phyloP scores from a whole-genome alignment of 2,888 invertebrate species.

The Carabus problematicus region DNA sequence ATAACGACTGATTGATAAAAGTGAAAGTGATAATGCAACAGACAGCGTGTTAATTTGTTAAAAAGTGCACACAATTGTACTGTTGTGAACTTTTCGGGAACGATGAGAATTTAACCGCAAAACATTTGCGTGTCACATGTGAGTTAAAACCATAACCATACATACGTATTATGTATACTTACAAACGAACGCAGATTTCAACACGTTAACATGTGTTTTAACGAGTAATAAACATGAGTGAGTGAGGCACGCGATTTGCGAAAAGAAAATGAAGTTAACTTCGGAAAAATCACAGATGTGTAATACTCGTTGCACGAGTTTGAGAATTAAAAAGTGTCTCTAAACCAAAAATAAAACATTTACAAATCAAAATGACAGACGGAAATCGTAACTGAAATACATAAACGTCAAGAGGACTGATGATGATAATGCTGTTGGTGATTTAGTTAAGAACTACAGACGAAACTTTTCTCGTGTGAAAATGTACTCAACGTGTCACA shows the following conservation, averaged over 20 bases:
- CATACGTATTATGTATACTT: no score
- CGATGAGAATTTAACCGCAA: no score
- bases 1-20: neutral
- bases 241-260: conserved; percentile 1
- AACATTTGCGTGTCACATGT: conserved; percentile 20
- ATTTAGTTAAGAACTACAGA: no score
- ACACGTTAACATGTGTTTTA: conserved; percentile 28
- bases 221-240: conserved; percentile 13
- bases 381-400: no score
- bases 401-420: no score
- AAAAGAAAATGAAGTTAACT: neutral
- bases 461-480: no score
- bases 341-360: no score
- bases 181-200: conserved; percentile 8
- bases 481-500: no score
- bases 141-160: conserved; percentile 11
- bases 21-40: neutral
- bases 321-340: no score
- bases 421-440: no score
- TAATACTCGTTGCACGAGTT: no score
- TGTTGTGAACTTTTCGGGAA: neutral
- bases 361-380: no score
- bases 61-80: neutral
- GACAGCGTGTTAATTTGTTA: neutral
- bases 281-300: neutral